phyloP scores from a whole-genome alignment of 1,140 invertebrate genomes.

The Brevipalpus yothersi region DNA sequence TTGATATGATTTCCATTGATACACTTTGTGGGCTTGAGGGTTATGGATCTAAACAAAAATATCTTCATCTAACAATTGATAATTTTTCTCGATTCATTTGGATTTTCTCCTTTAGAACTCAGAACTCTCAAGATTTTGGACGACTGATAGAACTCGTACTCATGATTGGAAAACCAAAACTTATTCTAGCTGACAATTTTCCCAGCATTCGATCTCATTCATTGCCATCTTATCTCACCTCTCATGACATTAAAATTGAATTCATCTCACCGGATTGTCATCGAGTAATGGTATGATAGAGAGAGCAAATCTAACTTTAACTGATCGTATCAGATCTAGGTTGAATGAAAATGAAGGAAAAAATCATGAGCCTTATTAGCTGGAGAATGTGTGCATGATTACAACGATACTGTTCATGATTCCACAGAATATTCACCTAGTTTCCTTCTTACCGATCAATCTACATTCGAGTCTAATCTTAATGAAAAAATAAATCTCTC shows the following conservation, averaged over 20 bases:
- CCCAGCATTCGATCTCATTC: conserved; percentile 7
- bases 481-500: too few species aligned
- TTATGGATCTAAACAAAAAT: conserved; percentile 12
- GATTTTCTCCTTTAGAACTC: conserved; percentile 12
- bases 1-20: conserved; percentile 15
- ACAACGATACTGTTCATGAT: conserved; percentile 21
- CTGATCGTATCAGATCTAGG: neutral
- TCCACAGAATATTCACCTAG: conserved; percentile 19
- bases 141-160: conserved; percentile 13
- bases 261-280: conserved; percentile 5
- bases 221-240: neutral
- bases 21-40: conserved; percentile 14
- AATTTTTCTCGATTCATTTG: conserved; percentile 17
- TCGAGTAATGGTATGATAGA: conserved; percentile 12
- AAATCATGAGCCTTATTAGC: conserved; percentile 23
- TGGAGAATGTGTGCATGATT: conserved; percentile 20
- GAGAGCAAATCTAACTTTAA: conserved; percentile 10
- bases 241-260: conserved; percentile 2
- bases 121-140: conserved; percentile 13
- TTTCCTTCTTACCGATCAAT: conserved; percentile 21
- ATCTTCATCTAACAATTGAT: conserved; percentile 14
- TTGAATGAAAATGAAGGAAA: conserved; percentile 16
- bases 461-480: conserved; percentile 10
- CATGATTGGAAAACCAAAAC: conserved; percentile 7
- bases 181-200: conserved; percentile 1